These are phyloP conservation scores for Planiliza haematocheilus DNA, from an alignment of 2,113 vertebrate genomes.

Conservation along the genomic window DNA sequence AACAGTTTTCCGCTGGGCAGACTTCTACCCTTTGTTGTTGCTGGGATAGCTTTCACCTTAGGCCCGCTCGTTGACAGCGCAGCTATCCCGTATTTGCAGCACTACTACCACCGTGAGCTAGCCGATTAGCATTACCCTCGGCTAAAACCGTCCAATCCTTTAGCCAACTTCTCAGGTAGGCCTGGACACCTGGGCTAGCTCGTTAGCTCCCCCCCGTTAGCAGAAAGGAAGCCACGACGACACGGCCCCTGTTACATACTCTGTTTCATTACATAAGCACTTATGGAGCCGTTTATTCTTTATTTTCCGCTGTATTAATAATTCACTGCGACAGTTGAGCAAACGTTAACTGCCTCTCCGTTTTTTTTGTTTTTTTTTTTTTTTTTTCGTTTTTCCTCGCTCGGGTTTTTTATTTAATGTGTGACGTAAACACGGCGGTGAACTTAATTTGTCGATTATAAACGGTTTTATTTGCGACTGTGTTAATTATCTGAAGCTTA, in stretches of 20 bases:
- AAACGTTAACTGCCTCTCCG: too few species aligned
- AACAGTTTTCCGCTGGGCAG: neutral
- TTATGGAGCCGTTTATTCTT: slow-evolving; percentile 10
- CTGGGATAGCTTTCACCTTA: slow-evolving; percentile 57
- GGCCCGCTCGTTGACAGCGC: slow-evolving; percentile 64
- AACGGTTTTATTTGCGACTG: too few species aligned
- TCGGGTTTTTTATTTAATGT: too few species aligned
- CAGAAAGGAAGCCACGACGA: slow-evolving; percentile 43
- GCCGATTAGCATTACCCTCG: slow-evolving; percentile 52
- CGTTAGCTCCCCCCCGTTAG: slow-evolving; percentile 44
- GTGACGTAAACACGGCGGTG: too few species aligned
- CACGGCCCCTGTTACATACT: slow-evolving; percentile 24
- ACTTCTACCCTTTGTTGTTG: slow-evolving; percentile 69
- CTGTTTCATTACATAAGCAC: slow-evolving; percentile 59
- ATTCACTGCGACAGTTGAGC: too few species aligned
- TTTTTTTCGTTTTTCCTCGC: too few species aligned
- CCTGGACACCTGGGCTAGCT: slow-evolving; percentile 62
- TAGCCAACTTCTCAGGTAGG: slow-evolving; percentile 59
- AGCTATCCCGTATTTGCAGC: slow-evolving; percentile 19
- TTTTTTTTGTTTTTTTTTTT: neutral
- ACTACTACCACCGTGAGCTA: slow-evolving; percentile 18
- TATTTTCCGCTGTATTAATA: neutral
- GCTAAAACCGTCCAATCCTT: slow-evolving; percentile 47
- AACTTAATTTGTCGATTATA: too few species aligned
- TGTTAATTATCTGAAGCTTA: too few species aligned